A percentile compares a stretch with the other conserved stretches of the same genome.
These are phyloP conservation scores for Rhynchotus rufescens DNA, from an alignment of 2,797 vertebrate genomes.

Conservation along the genomic window DNA sequence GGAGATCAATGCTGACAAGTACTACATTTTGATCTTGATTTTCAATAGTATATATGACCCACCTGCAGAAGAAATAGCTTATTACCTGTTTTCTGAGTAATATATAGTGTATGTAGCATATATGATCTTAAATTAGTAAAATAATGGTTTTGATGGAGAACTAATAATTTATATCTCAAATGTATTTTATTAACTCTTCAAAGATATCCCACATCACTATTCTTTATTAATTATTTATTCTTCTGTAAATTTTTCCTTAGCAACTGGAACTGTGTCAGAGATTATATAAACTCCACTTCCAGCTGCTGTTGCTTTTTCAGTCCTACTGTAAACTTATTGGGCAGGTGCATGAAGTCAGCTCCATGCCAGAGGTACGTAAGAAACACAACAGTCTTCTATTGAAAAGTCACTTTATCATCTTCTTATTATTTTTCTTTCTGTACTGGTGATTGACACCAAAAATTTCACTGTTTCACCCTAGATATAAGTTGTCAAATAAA, in stretches of 20 bases:
- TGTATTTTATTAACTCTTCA: constrained; percentile 6
- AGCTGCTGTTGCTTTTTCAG: constrained; percentile 97
- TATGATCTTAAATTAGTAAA: background rate
- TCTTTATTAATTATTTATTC: constrained; percentile 55
- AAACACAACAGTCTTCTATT: background rate
- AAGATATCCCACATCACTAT: background rate
- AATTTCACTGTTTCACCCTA: background rate
- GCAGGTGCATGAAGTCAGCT: constrained; percentile 95
- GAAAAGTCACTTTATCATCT: background rate
- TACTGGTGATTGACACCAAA: background rate
- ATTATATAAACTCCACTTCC: constrained; percentile 98
- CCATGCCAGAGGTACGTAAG: constrained; percentile 92
- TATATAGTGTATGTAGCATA: background rate
- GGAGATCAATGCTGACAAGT: background rate
- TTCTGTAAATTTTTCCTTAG: constrained; percentile 78
- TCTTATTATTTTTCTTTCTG: background rate
- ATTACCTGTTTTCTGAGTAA: background rate
- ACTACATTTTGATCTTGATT: background rate
- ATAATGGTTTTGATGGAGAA: background rate
- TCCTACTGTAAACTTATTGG: constrained; percentile 98
- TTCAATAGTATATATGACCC: background rate
- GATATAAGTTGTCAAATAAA: background rate
- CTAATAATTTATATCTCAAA: background rate
- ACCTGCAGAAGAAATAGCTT: background rate
- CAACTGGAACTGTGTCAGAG: constrained; percentile 98